Conservation (phyloP, 2,797 vertebrate species). For the Corythornis leucogaster region DNA sequence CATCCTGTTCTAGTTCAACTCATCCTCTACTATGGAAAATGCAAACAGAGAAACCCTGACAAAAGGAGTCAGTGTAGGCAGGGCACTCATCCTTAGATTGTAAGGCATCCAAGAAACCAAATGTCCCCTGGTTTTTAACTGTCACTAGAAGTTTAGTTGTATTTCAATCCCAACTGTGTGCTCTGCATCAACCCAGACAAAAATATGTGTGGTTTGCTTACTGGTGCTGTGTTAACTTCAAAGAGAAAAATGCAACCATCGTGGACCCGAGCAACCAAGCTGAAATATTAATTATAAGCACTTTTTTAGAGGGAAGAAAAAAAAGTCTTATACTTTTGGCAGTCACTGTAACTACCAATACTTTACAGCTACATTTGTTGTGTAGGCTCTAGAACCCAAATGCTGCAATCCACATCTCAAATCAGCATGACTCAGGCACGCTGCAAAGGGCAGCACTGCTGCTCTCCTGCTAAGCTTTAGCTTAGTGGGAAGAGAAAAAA, state of each 20-base stretch:
- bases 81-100: not conserved
- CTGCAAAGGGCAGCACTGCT: not conserved
- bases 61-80: not conserved
- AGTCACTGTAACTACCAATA: not conserved
- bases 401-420: not conserved
- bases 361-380: not conserved
- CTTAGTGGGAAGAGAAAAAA: not conserved
- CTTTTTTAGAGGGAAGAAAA: not conserved
- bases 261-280: not conserved
- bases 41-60: not conserved
- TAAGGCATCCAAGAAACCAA: not conserved
- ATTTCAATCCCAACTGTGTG: not conserved
- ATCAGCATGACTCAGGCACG: not conserved
- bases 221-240: not conserved
- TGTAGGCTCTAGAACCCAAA: not conserved
- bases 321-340: not conserved
- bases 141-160: not conserved
- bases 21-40: not conserved
- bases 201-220: not conserved
- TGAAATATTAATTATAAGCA: not conserved
- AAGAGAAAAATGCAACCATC: not conserved
- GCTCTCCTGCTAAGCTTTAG: not conserved
- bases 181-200: not conserved
- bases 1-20: not conserved
- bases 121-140: not conserved